Conservation (phyloP, 2,797 vertebrate genomes). For the Enteromius argenteus region DNA sequence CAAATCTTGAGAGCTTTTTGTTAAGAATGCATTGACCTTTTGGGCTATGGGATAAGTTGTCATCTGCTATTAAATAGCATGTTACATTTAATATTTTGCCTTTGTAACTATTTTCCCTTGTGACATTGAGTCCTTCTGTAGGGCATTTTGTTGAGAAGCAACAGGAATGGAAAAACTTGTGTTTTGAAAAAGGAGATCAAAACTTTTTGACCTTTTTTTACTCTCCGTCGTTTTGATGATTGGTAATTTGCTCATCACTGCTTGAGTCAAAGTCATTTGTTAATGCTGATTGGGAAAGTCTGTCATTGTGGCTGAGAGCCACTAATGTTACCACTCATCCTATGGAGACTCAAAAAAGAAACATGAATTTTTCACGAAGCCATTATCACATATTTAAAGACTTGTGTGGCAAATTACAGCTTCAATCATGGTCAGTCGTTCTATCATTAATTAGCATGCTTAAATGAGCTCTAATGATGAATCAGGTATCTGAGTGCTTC, state of each 20-base stretch:
- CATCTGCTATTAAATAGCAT: neutral
- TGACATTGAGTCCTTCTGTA: neutral
- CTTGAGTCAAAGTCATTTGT: conserved; percentile 30
- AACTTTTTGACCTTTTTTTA: neutral
- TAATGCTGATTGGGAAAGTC: conserved; percentile 19
- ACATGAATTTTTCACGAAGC: conserved; percentile 48
- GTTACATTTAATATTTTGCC: neutral
- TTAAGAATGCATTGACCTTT: neutral
- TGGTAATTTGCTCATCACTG: conserved; percentile 25
- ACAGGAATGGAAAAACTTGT: neutral
- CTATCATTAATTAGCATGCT: conserved; percentile 40
- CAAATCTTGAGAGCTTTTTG: neutral
- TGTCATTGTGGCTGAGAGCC: conserved; percentile 27
- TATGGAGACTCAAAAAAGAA: conserved; percentile 44
- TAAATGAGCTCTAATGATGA: conserved; percentile 37
- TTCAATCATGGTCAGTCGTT: conserved; percentile 45
- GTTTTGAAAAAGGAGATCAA: neutral
- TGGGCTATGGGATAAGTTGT: neutral
- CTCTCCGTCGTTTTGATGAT: neutral
- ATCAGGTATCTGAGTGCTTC: conserved; percentile 25
- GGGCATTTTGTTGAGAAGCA: neutral
- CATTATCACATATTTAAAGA: conserved; percentile 50
- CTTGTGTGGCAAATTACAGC: conserved; percentile 42
- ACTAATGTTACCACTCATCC: conserved; percentile 24
- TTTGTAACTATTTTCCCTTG: neutral